Base-by-base conservation (phyloP, 2,797 vertebrate species). In the Aphelocoma californica region DNA sequence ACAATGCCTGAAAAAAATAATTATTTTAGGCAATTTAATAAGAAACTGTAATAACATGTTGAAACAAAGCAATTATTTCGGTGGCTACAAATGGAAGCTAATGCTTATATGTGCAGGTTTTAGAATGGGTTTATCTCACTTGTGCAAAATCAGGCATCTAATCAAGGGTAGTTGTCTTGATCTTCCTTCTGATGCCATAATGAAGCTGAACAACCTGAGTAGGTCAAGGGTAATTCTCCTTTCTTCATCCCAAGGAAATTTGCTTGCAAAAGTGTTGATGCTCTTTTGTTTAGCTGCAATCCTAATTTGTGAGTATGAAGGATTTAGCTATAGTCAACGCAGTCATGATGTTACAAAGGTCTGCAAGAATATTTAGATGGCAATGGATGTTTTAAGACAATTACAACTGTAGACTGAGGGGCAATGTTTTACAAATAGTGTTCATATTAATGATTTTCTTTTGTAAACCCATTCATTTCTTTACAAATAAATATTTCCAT, bases 1-100 rank as follows among this genome's bases (percentile, higher is more conserved):
- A 90, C n/a, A 66, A 47, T 62, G 58, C 58, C 54, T 88, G 58
- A 32, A 74, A 81, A 91, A 94, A 84, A 45, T 8, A 65, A 67
- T 74, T 78, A 69, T 69, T 90, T 86, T 69, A 75, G 38, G 34
- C 57, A 74, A 69, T 94, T 90, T 93, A 93, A 84, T 95, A 90
- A 86, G 77, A 90, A 93, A 72, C 19, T 20, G 31, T 45, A 88
- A 72, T 72, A 92, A 57, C 31, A 10, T 10, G 6, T 61, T 47
- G 70, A 86, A 95, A 64, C 12, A 61, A 79, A 92, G 18, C 47
- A 65, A 57, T 93, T 92, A n/a, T 79, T 86, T 88, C 91, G 38
- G 18, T 71, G 48, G 14, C 34, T 13, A 29, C 66, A 88, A 86
- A 28, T 81, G 47, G 32, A 93, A 84, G 28, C 32, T 72, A n/a